These are phyloP conservation scores for Erebia epiphron DNA, from an alignment of 2,888 invertebrate genomes.

Conservation along the genomic window DNA sequence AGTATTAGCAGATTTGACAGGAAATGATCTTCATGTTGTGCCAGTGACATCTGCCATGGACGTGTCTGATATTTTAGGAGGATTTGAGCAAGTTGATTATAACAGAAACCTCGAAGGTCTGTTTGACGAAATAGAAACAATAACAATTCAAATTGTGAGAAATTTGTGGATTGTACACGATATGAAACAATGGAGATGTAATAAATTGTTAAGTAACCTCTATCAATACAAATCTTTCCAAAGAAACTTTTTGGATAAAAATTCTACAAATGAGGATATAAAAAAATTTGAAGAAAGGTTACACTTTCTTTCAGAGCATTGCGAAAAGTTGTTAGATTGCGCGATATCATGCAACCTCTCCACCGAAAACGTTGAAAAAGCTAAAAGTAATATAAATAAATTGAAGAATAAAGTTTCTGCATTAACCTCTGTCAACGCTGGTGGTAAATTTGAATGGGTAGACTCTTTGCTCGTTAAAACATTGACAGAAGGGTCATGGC, in stretches of 20 bases:
- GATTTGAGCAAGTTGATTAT: conserved; percentile 96
- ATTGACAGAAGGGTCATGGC: conserved; percentile 91
- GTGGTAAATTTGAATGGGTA: conserved; percentile 97
- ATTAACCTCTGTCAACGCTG: conserved; percentile 87
- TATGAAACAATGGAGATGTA: conserved; percentile 52
- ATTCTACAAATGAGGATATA: conserved; percentile 48
- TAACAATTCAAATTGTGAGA: conserved; percentile 79
- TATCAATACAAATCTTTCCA: conserved; percentile 60
- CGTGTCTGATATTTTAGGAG: conserved; percentile 96
- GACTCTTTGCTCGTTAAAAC: conserved; percentile 94
- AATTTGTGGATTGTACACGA: conserved; percentile 63
- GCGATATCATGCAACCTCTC: conserved; percentile 43
- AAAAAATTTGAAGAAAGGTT: conserved; percentile 60
- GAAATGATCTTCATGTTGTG: conserved; percentile 88
- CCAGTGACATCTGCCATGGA: conserved; percentile 96
- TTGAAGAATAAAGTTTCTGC: conserved; percentile 71
- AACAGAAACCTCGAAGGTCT: conserved; percentile 89
- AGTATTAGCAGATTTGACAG: conserved; percentile 88
- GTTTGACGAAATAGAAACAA: conserved; percentile 80
- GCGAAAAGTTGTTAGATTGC: conserved; percentile 51
- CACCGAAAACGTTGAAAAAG: conserved; percentile 51
- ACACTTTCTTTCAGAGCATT: conserved; percentile 57
- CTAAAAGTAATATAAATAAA: conserved; percentile 59
- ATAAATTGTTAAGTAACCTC: conserved; percentile 59
- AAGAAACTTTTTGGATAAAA: conserved; percentile 42